Base-by-base conservation (phyloP, 1,140 invertebrate species). In the Procambarus virginalis region DNA sequence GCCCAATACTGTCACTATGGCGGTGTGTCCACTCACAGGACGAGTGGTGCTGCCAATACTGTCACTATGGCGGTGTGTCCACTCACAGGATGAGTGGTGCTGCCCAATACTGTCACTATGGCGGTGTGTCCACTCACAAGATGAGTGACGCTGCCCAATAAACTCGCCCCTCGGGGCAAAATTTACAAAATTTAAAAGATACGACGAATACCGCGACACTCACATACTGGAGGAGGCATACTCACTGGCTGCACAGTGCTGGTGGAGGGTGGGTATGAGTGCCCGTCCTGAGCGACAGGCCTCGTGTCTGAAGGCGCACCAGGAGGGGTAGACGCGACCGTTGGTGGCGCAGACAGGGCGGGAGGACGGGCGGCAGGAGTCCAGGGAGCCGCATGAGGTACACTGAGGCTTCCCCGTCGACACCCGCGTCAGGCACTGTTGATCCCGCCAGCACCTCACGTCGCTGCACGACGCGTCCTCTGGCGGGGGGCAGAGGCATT, bases 311-410 rank as follows among this genome's bases (percentile, higher is more conserved):
- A 97, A 94, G 91, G 96, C 95, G 93, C 96, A 97, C 58, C 95
- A 94, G 64, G 95, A 96, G 84, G 95, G 95, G 93, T 97, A 97
- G 0, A 96, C 96, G 10, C 94, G 94, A 0, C 95, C 96, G 92
- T 97, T 96, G n/a, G 93, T 94, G 2, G 95, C 96, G 93, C 95
- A 97, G 73, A 96, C 96, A 9, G 95, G 96, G 91, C 96, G 94
- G 94, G 97, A 95, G 34, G 97, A 95, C 0, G 96, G 95, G 91
- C 97, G 96, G 94, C 97, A 98, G 34, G 95, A 94, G 0, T 92
- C 88, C 2, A 96, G 96, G 93, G 97, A 98, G 85, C 96, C 95
- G 93, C 97, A 98, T 89, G 95, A 95, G 0, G 97, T 96, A 94
- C 97, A 98, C 60, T 96, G 94, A 2, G 97, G 97, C 92, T 95